Conservation (phyloP, 2,888 invertebrate genomes). For the Dryobotodes eremita region DNA sequence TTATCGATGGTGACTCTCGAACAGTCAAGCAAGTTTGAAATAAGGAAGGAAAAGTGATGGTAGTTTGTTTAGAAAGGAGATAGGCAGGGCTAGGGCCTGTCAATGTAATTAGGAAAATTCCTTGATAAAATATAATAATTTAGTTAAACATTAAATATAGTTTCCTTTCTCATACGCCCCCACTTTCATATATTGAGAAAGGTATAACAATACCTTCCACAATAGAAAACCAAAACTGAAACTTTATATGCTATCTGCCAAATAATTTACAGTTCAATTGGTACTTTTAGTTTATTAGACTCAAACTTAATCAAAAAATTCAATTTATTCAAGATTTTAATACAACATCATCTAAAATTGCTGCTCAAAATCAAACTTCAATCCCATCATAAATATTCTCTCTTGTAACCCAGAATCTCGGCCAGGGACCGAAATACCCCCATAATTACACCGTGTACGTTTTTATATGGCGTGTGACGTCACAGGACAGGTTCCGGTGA, state of each 20-base stretch:
- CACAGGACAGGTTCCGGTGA: conserved; percentile 71
- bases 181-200: no score
- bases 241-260: no score
- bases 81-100: no score
- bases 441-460: conserved; percentile 58
- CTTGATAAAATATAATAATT: no score
- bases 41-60: no score
- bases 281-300: not conserved
- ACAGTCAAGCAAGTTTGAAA: no score
- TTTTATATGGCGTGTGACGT: conserved; percentile 63
- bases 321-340: not conserved
- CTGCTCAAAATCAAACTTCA: not conserved
- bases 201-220: no score
- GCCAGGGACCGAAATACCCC: conserved; percentile 26
- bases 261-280: not conserved
- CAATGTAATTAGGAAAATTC: no score
- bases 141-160: no score
- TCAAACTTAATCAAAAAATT: not conserved
- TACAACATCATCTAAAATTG: not conserved
- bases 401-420: conserved; percentile 22
- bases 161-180: no score
- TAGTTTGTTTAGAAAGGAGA: no score
- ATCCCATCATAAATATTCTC: conserved; percentile 8
- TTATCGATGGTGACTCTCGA: no score
- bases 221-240: not conserved